Evolutionary conservation across 2,113 vertebrate genomes (phyloP).

Genomic region (Pterocles burchelli): DNA sequence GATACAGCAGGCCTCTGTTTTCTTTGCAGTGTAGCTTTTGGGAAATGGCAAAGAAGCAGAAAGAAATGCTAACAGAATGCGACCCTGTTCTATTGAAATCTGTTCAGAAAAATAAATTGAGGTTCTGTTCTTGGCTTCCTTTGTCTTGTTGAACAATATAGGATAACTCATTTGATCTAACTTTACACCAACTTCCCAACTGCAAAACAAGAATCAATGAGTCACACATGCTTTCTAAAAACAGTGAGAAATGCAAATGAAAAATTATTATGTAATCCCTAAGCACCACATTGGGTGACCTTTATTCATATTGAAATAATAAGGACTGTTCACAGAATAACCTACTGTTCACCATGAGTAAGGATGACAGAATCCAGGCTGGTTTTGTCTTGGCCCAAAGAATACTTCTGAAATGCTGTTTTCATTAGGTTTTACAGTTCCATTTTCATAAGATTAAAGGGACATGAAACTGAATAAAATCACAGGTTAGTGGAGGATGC

Average conservation of each 20-base stretch:
- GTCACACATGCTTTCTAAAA: background rate
- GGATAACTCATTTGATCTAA: background rate
- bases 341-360: background rate
- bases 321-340: background rate
- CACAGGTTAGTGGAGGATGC: background rate
- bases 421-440: background rate
- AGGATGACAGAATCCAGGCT: slow-evolving; percentile 14
- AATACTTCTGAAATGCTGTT: background rate
- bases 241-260: background rate
- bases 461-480: slow-evolving; percentile 4
- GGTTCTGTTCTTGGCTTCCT: background rate
- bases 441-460: background rate
- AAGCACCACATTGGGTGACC: background rate
- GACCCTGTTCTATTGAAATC: background rate
- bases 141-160: background rate
- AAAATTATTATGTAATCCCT: slow-evolving; percentile 1
- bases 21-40: background rate
- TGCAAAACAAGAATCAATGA: background rate
- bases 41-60: background rate
- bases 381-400: background rate
- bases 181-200: background rate
- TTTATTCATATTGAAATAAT: slow-evolving; percentile 24
- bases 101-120: background rate
- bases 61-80: background rate
- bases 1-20: background rate